Conservation (phyloP, 2,797 vertebrate genomes). For the Oryzias sinensis region DNA sequence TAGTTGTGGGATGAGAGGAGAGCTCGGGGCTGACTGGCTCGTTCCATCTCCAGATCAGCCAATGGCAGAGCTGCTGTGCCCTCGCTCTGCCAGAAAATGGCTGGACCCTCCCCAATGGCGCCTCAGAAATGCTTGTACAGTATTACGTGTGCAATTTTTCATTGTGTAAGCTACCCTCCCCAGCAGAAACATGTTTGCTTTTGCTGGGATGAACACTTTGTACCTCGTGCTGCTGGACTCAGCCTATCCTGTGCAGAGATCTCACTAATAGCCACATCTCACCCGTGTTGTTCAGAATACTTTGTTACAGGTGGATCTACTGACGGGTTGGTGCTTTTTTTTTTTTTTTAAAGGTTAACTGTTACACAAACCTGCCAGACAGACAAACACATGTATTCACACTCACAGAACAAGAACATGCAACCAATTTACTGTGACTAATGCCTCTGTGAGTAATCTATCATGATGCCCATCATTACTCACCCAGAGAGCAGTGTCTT, state of each 20-base stretch:
- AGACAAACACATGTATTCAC: constrained; percentile 52
- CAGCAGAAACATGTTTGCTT: constrained; percentile 75
- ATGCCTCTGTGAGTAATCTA: constrained; percentile 60
- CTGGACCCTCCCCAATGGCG: constrained; percentile 54
- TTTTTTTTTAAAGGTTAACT: too few relatives aligned
- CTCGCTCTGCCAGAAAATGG: constrained; percentile 52
- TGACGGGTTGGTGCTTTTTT: not conserved
- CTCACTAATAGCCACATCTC: constrained; percentile 27
- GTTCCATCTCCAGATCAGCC: constrained; percentile 47
- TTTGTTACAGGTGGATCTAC: not conserved
- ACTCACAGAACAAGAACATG: constrained; percentile 62
- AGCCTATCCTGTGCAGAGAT: constrained; percentile 54
- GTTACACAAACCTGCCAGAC: constrained; percentile 27
- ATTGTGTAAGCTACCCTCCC: constrained; percentile 73
- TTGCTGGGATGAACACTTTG: constrained; percentile 78
- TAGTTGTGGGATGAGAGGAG: constrained; percentile 63
- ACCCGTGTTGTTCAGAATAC: constrained; percentile 25
- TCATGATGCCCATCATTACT: constrained; percentile 75
- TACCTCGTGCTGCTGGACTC: constrained; percentile 65
- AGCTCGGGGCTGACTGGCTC: constrained; percentile 58
- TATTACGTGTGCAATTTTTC: constrained; percentile 60
- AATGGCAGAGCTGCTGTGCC: constrained; percentile 56
- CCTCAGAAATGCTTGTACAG: constrained; percentile 71
- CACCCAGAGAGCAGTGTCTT: constrained; percentile 45
- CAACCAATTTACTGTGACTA: constrained; percentile 64